Evolutionary conservation across 1,140 invertebrate genomes (phyloP), one percentile per base, ranked within the genome.

Genomic region (Drosophila erecta): DNA sequence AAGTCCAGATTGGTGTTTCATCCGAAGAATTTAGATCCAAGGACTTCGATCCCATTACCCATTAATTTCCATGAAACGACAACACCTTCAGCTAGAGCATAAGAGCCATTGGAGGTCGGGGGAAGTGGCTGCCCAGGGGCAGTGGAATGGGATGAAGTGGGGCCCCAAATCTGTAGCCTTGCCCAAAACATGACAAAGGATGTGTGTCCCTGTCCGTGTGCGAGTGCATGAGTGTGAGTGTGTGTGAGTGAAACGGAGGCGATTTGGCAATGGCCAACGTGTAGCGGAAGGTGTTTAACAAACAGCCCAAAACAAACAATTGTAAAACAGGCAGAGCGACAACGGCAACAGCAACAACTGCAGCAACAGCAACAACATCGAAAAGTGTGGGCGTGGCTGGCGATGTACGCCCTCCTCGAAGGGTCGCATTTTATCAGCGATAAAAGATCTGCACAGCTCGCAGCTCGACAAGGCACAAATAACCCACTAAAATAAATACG

Each of bases 221-320:
- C 20, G 58, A 41, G 47, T 67, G 35, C 20, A 14, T 50, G 17
- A 24, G 22, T 24, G 38, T 12, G 33, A 6, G 33, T 14, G 62
- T 44, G 38, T 38, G 46, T 33, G 44, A 40, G 41, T 37, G 66
- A 79, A 81, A 80, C 79, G 64, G 79, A 84, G 79, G 71, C 79
- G 79, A 84, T 76, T 79, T 69, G 41, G 53, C 59, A 49, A 49
- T 35, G 49, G 51, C 66, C 64, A 79, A 89, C 76, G 81, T 90
- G 87, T 90, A 90, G 81, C 67, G 79, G 87, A 90, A 90, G 87
- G 87, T 90, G 87, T 90, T 90, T 90, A 90, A 90, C 87, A 90
- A 90, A 90, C 87, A 90, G 78, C 86, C 72, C 71, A 71, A 90
- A 90, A 87, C 85, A 87, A 89, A 87, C 84, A 87, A 85, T 85